Percentiles rank a stretch among this genome's conserved stretches.
Evolutionary conservation across 2,113 vertebrate species (phyloP).

Genomic region (Chrysochloris asiatica): DNA sequence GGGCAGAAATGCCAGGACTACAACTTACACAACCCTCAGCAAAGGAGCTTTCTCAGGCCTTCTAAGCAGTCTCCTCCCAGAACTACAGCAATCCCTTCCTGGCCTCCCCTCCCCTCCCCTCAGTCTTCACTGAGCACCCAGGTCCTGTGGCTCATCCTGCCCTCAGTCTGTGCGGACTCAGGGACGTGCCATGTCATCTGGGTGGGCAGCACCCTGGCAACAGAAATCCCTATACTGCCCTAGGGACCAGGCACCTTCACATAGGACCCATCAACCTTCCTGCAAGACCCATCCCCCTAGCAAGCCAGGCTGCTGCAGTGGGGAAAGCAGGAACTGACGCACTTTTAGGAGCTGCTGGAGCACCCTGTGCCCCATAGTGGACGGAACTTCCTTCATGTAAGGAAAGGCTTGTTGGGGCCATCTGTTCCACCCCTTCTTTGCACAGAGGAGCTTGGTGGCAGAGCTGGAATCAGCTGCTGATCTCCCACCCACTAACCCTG

Average conservation of each 20-base stretch:
- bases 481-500: background rate
- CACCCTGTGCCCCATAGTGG: background rate
- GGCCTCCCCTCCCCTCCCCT: no score
- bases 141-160: background rate
- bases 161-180: background rate
- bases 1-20: background rate
- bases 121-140: background rate
- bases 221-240: background rate
- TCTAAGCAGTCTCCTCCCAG: no score
- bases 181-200: background rate
- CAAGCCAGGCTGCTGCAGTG: background rate
- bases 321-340: conserved; percentile 40
- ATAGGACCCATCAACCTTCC: background rate
- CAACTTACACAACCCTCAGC: background rate
- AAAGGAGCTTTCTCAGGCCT: background rate
- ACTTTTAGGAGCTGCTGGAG: conserved; percentile 8
- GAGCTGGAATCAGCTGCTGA: background rate
- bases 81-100: no score
- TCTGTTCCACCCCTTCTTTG: background rate
- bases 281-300: background rate
- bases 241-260: no score
- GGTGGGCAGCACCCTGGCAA: background rate
- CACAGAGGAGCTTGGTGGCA: background rate
- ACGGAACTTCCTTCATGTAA: no score
- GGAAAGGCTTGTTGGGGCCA: background rate